Evolutionary conservation across 2,113 vertebrate species (phyloP), one percentile per base, ranked within the genome.

Genomic region (Eretmochelys imbricata): DNA sequence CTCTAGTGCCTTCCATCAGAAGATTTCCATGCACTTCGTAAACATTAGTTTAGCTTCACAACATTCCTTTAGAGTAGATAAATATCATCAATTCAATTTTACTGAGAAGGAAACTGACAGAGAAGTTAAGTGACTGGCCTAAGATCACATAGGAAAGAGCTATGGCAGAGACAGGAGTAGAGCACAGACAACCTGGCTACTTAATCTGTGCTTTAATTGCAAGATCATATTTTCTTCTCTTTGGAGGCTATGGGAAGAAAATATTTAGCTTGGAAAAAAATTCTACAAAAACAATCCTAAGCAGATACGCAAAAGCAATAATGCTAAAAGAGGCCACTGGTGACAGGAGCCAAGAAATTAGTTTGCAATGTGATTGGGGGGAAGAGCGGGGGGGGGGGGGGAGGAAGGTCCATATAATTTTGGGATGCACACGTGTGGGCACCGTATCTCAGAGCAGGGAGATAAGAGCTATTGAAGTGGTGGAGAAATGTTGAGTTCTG

Each of bases 171-270:
- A 78, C 16, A 85, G 22, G 20, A 42, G 8, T 75, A 42, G 65
- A 69, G 65, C 51, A 50, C 20, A 54, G 19, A 93, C 78, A 94
- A 31, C 5, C 35, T 54, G 83, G 53, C 31, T 76, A 85, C 55
- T 90, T 79, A 53, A 54, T 49, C 13, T 42, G n/a, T 75, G 38
- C 9, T 87, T 0, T 42, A 81, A 48, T 48, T 65, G 57, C 3
- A 94, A 94, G 91, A 83, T 22, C 0, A 10, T 2, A 0, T 38
- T 35, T 83, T 6, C 85, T 89, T 59, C 85, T 65, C 42, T 46
- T n/a, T 76, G 35, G 6, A 82, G 92, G 42, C 65, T 76, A 89
- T n/a, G 89, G 10, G 9, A 83, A 95, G 90, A 88, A 94, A 92
- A 92, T 29, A 5, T 59, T 11, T 57, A 49, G 1, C 3, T 46